phyloP scores from a whole-genome alignment of 2,888 invertebrate genomes.

The Caprella mutica region DNA sequence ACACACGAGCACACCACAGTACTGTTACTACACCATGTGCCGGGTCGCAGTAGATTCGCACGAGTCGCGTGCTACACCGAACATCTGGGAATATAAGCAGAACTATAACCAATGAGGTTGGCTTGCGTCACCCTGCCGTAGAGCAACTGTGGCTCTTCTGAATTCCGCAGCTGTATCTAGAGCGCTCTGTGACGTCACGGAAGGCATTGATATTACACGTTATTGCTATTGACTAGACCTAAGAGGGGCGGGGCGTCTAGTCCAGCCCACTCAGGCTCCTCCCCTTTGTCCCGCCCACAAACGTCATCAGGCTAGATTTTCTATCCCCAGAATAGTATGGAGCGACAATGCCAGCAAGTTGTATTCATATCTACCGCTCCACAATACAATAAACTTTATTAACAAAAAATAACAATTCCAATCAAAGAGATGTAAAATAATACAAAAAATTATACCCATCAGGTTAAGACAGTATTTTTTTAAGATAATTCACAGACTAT shows the following conservation, averaged over 20 bases:
- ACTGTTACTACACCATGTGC: conserved; percentile 34
- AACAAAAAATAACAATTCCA: too few species aligned
- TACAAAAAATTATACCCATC: too few species aligned
- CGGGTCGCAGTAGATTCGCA: conserved; percentile 33
- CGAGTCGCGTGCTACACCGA: conserved; percentile 33
- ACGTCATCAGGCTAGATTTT: too few species aligned
- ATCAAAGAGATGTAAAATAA: too few species aligned
- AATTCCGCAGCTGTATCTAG: conserved; percentile 30
- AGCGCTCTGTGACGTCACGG: conserved; percentile 32
- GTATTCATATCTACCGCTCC: too few species aligned
- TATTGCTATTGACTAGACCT: too few species aligned
- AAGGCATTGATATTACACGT: conserved; percentile 4
- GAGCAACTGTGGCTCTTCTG: conserved; percentile 31
- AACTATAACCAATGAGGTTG: conserved; percentile 31
- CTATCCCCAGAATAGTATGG: too few species aligned
- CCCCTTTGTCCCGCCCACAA: conserved; percentile 11
- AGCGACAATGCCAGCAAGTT: too few species aligned
- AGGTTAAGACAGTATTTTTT: too few species aligned
- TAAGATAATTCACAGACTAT: too few species aligned
- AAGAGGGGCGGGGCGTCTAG: conserved; percentile 12
- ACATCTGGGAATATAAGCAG: conserved; percentile 30
- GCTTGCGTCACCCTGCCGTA: conserved; percentile 34
- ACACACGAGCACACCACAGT: conserved; percentile 23
- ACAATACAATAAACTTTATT: too few species aligned
- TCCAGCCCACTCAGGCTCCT: conserved; percentile 8